Percentiles rank a stretch among this genome's conserved stretches.
Conservation (phyloP, 2,113 vertebrate species). For the Chaetodon trifascialis region DNA sequence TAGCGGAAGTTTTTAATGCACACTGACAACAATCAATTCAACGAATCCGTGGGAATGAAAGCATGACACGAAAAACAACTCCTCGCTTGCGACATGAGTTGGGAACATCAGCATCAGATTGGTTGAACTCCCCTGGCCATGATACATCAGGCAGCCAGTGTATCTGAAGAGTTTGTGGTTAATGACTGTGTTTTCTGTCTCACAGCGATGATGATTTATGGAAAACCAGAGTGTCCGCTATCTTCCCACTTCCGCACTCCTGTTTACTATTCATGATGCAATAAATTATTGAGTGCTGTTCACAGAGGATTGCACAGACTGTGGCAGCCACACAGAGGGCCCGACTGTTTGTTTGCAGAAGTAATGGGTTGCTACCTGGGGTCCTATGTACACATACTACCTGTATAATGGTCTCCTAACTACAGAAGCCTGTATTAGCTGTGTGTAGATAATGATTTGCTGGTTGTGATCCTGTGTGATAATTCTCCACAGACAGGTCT, state of each 20-base stretch:
- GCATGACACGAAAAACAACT: not conserved
- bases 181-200: conserved; percentile 36
- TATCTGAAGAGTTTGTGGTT: conserved; percentile 30
- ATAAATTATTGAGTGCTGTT: conserved; percentile 69
- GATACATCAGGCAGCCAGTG: conserved; percentile 17
- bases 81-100: not conserved
- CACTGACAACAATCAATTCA: not conserved
- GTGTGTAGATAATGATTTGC: conserved; percentile 53
- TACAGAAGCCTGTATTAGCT: conserved; percentile 32
- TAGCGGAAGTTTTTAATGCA: not conserved
- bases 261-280: conserved; percentile 57
- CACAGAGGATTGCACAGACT: conserved; percentile 32
- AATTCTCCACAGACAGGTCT: conserved; percentile 45
- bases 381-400: conserved; percentile 40
- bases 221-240: conserved; percentile 8
- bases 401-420: conserved; percentile 51
- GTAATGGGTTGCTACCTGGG: conserved; percentile 57
- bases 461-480: conserved; percentile 50
- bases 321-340: conserved; percentile 26
- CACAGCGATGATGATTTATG: conserved; percentile 18
- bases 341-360: conserved; percentile 62
- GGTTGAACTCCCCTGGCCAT: not conserved
- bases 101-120: not conserved
- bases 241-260: conserved; percentile 21
- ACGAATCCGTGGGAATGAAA: not conserved